Evolutionary conservation across 1,140 invertebrate genomes (phyloP), one percentile per base, ranked within the genome.

Genomic region (Calephelis nemesis): DNA sequence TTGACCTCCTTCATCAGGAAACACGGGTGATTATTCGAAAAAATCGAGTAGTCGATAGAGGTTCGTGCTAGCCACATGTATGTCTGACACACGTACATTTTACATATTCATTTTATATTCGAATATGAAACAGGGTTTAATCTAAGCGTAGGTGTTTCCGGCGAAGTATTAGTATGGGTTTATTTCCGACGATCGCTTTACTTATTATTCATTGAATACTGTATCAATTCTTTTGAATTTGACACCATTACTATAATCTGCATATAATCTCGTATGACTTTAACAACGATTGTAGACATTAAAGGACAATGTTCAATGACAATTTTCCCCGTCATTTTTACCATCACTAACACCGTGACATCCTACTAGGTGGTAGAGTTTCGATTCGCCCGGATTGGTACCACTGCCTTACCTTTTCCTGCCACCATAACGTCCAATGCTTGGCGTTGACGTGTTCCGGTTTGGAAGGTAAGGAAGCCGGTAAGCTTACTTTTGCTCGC

Each of bases 161-260:
- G 58, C 10, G 39, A 60, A n/a, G 30, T 8, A 40, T 40, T 60
- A 60, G 58, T 40, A 60, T 40, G 58, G 7, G 58, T 60, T 60
- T 60, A 60, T 60, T 60, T 40, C 39, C 39, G 42, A 60, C 58
- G 58, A 60, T 40, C 52, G 30, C 30, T 30, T 30, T 45, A 45
- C 42, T 45, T 45, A 45, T 40, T 40, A 60, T 60, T 60, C 58
- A 60, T 42, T 60, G 58, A 60, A 60, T 60, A 60, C 39, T 39
- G 42, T 60, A 60, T 60, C 58, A 60, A 42, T 60, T 60, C 58
- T 60, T 60, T 60, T 60, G 58, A 60, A 60, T 42, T 60, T 11
- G 12, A 60, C 13, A 54, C 52, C 19, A 54, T 19, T n/a, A 12
- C 58, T 42, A 5, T 60, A 60, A 60, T 60, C 54, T 60, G 54